Conservation (phyloP, 1,140 invertebrate genomes). For the Drosophila nannoptera region DNA sequence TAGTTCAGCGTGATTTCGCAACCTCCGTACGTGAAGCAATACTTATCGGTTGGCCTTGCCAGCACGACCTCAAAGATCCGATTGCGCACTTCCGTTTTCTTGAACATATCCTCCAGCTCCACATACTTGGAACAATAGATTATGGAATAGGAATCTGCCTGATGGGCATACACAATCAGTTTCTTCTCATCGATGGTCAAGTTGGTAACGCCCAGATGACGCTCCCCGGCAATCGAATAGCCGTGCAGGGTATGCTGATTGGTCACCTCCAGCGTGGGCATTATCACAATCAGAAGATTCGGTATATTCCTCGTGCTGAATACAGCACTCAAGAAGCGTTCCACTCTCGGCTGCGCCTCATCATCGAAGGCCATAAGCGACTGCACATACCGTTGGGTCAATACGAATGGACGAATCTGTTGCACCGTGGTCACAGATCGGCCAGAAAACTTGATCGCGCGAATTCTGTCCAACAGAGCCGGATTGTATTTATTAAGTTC, state of each 20-base stretch:
- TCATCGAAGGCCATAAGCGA: no score
- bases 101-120: constrained; percentile 1
- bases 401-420: not conserved
- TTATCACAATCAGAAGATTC: constrained; percentile 14
- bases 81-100: not conserved
- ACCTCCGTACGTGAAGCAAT: not conserved
- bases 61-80: not conserved
- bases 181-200: constrained; percentile 3
- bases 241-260: constrained; percentile 4
- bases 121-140: not conserved
- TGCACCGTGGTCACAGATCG: constrained; percentile 17
- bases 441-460: not conserved
- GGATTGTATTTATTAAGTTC: no score
- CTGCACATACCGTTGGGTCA: no score
- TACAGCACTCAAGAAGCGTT: not conserved
- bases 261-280: not conserved
- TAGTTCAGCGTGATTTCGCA: not conserved
- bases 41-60: no score
- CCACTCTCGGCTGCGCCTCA: no score
- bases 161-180: not conserved
- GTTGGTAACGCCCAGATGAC: constrained; percentile 23
- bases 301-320: not conserved
- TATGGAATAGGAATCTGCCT: not conserved
- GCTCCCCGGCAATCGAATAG: not conserved
- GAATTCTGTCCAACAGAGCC: not conserved